phyloP scores from a whole-genome alignment of 2,888 invertebrate species.

The Melitaea athalia region DNA sequence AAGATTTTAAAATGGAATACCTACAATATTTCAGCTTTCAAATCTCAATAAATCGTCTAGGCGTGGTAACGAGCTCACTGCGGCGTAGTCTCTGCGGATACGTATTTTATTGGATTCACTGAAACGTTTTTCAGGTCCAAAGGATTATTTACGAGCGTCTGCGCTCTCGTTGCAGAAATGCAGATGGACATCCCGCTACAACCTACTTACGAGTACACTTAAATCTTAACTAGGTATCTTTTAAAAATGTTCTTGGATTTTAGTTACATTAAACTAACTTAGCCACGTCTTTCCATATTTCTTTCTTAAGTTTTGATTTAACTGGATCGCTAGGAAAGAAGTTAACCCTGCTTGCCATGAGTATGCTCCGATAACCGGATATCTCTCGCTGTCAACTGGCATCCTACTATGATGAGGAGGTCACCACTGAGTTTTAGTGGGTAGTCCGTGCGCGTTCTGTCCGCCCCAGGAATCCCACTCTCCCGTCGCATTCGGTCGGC shows the following conservation, averaged over 20 bases:
- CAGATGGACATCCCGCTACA: slow-evolving; percentile 67
- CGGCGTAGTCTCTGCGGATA: slow-evolving; percentile 81
- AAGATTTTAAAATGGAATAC: slow-evolving; percentile 76
- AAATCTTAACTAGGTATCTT: slow-evolving; percentile 36
- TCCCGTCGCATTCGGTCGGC: too few relatives aligned
- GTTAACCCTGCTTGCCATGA: too few relatives aligned
- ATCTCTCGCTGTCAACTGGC: too few relatives aligned
- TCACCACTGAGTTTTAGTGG: too few relatives aligned
- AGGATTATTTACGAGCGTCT: slow-evolving; percentile 81
- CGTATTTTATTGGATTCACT: slow-evolving; percentile 82
- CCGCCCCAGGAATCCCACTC: too few relatives aligned
- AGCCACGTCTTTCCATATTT: neutral
- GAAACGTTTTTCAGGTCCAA: slow-evolving; percentile 81
- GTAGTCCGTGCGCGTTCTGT: too few relatives aligned
- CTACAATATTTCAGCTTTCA: slow-evolving; percentile 81
- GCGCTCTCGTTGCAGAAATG: slow-evolving; percentile 75
- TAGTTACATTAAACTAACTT: neutral
- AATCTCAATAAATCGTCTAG: slow-evolving; percentile 82
- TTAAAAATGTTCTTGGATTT: slow-evolving; percentile 24
- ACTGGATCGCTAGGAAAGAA: too few relatives aligned
- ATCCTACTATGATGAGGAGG: too few relatives aligned
- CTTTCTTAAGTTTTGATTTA: neutral
- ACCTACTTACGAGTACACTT: slow-evolving; percentile 42
- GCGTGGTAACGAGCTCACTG: slow-evolving; percentile 81
- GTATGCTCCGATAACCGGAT: too few relatives aligned